Conservation (phyloP, 2,113 vertebrate genomes). For the Danio rerio region DNA sequence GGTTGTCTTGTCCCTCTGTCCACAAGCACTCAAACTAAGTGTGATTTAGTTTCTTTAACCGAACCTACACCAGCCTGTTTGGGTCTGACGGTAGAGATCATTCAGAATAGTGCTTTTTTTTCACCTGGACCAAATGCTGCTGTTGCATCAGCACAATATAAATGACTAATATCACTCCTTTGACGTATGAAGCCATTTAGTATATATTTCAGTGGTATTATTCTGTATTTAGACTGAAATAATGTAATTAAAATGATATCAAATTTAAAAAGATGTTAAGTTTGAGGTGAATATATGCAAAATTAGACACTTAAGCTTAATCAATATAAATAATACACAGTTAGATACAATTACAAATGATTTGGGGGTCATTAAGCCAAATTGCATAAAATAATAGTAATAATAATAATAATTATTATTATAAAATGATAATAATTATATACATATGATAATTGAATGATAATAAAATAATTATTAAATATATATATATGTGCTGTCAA, state of each 20-base stretch:
- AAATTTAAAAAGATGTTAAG: neutral
- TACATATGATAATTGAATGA: no score
- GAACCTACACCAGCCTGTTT: neutral
- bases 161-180: neutral
- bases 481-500: no score
- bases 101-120: neutral
- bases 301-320: neutral
- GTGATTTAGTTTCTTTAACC: constrained; percentile 12
- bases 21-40: constrained; percentile 27
- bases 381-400: no score
- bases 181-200: neutral
- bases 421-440: no score
- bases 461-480: no score
- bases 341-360: no score
- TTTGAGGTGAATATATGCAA: neutral
- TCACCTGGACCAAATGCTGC: neutral
- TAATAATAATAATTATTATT: no score
- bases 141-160: neutral
- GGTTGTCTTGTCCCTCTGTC: constrained; percentile 38
- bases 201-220: constrained; percentile 1
- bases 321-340: no score
- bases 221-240: constrained; percentile 9
- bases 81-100: constrained; percentile 1
- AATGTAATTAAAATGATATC: neutral
- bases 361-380: no score